A percentile compares a stretch with the other conserved stretches of the same genome.
Conservation (phyloP, 2,888 invertebrate genomes). For the Nomada fucata region DNA sequence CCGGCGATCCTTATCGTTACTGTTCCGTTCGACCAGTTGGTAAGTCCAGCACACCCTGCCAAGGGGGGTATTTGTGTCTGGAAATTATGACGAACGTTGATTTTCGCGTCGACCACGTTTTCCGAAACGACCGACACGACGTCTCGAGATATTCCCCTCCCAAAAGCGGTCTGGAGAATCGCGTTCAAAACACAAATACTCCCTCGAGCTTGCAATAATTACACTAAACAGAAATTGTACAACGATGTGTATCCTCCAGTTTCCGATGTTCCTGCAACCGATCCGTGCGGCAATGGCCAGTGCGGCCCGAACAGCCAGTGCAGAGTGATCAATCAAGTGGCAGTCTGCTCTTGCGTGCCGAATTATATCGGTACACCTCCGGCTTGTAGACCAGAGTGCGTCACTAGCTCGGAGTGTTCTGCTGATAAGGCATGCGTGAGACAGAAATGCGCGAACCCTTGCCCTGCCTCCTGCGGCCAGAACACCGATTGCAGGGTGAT, state of each 20-base stretch:
- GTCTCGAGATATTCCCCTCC: too few species aligned
- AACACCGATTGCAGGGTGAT: constrained; percentile 85
- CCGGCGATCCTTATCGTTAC: constrained; percentile 90
- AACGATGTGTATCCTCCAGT: constrained; percentile 25
- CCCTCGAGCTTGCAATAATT: neutral
- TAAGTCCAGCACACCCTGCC: constrained; percentile 53
- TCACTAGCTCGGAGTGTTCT: constrained; percentile 83
- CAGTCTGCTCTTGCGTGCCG: constrained; percentile 85
- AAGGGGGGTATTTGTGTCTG: too few species aligned
- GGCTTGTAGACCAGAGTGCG: constrained; percentile 84
- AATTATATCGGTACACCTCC: constrained; percentile 84
- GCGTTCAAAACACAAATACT: too few species aligned
- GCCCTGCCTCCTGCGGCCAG: constrained; percentile 85
- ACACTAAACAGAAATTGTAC: neutral
- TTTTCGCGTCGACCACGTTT: too few species aligned
- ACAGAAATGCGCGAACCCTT: constrained; percentile 85
- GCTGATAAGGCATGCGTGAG: constrained; percentile 84
- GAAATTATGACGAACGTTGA: too few species aligned
- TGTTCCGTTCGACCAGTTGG: constrained; percentile 85
- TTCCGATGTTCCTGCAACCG: constrained; percentile 29
- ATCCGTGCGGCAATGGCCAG: constrained; percentile 84
- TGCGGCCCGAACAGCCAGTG: constrained; percentile 90
- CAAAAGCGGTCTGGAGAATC: too few species aligned
- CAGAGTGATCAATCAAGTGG: constrained; percentile 85
- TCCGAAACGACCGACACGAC: too few species aligned